A percentile compares a stretch with the other conserved stretches of the same genome.
Evolutionary conservation across 2,797 vertebrate genomes (phyloP).

Genomic region (Sebastes cheni): DNA sequence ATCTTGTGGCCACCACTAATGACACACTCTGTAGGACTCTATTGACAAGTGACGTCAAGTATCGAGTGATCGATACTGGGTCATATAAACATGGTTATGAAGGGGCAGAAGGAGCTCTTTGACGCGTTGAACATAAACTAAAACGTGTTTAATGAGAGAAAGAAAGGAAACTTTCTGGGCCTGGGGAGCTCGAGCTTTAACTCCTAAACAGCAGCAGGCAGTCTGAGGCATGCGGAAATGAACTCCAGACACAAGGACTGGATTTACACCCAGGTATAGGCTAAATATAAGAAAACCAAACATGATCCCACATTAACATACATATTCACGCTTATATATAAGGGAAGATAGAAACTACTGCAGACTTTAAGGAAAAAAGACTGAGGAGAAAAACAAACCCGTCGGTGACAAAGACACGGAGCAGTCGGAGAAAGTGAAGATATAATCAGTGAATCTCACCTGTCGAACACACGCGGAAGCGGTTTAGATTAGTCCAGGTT

Average conservation of each 20-base stretch:
- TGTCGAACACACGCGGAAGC: conserved; percentile 28
- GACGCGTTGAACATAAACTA: not conserved
- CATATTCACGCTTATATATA: too few relatives aligned
- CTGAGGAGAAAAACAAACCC: not conserved
- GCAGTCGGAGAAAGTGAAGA: not conserved
- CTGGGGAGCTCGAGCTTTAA: not conserved
- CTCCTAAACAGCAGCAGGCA: conserved; percentile 13
- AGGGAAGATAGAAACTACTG: accelerated
- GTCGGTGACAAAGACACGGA: not conserved
- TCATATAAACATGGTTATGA: not conserved
- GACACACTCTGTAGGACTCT: not conserved
- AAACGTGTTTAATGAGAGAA: accelerated
- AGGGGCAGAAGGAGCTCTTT: not conserved
- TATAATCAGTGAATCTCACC: conserved; percentile 41
- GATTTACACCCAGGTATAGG: conserved; percentile 2
- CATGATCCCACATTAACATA: accelerated
- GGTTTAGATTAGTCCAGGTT: conserved; percentile 32
- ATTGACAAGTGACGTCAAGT: conserved; percentile 54
- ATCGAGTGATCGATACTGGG: conserved; percentile 17
- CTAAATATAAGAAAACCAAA: not conserved
- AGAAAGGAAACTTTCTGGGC: conserved; percentile 25
- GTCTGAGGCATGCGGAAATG: conserved; percentile 73
- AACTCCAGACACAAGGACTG: conserved; percentile 5
- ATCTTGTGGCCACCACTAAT: not conserved
- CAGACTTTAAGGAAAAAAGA: not conserved